A percentile compares a stretch with the other conserved stretches of the same genome.
These are phyloP conservation scores for Caenorhabditis sulstoni DNA, from an alignment of 2,888 invertebrate genomes.

Conservation along the genomic window DNA sequence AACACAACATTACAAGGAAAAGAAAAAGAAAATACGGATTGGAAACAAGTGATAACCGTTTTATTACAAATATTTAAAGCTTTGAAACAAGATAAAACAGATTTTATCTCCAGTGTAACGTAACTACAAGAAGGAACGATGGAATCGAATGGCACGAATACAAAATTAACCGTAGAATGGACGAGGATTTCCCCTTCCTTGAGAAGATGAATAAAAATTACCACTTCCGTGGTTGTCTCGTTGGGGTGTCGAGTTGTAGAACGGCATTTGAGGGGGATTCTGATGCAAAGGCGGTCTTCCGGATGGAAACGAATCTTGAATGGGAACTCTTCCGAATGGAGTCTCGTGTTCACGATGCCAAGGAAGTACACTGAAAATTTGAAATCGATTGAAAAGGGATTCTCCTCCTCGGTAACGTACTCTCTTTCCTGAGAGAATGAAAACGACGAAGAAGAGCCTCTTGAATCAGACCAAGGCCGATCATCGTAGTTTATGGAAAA, in stretches of 20 bases:
- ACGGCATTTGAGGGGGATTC: slow-evolving; percentile 4
- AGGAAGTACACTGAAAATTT: slow-evolving; percentile 21
- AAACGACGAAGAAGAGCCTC: too few relatives aligned
- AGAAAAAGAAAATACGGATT: background rate
- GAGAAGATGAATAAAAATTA: background rate
- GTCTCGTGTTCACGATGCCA: slow-evolving; percentile 46
- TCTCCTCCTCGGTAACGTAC: background rate
- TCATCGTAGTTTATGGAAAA: too few relatives aligned
- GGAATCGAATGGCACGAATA: background rate
- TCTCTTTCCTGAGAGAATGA: background rate
- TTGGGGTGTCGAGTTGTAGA: background rate
- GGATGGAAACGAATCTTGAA: slow-evolving; percentile 23
- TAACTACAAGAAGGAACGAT: background rate
- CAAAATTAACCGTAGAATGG: slow-evolving; percentile 29
- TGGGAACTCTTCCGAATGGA: slow-evolving; percentile 43
- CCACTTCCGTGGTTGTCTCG: background rate
- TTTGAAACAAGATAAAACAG: too few relatives aligned
- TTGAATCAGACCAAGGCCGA: too few relatives aligned
- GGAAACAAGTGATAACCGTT: background rate
- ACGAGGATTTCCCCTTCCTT: slow-evolving; percentile 18
- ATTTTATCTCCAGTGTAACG: too few relatives aligned
- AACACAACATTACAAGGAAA: background rate
- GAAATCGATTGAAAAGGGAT: background rate
- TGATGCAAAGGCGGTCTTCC: background rate
- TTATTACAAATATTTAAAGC: background rate